A percentile compares a stretch with the other conserved stretches of the same genome.
Evolutionary conservation across 2,888 invertebrate genomes (phyloP).

Genomic region (Volucella inflata): DNA sequence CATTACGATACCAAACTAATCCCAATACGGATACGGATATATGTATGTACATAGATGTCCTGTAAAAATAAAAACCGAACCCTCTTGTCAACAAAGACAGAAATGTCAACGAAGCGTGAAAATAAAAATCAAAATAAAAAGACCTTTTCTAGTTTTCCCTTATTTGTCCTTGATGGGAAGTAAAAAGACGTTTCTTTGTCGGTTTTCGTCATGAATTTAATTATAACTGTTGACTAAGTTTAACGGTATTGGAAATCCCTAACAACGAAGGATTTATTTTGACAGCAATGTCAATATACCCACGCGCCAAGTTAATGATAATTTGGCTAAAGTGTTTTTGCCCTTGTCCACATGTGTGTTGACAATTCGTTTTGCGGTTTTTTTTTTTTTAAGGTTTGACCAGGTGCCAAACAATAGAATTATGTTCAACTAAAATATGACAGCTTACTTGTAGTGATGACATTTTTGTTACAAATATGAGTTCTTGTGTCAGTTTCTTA

Average conservation of each 20-base stretch:
- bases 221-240: slow-evolving; percentile 17
- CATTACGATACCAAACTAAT: background rate
- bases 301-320: background rate
- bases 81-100: slow-evolving; percentile 35
- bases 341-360: slow-evolving; percentile 39
- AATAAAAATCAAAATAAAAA: background rate
- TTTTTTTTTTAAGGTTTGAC: slow-evolving; percentile 11
- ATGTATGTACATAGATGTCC: too few relatives aligned
- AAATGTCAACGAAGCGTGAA: slow-evolving; percentile 51
- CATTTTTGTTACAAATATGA: slow-evolving; percentile 16
- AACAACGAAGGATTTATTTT: slow-evolving; percentile 48
- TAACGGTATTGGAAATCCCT: slow-evolving; percentile 43
- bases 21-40: background rate
- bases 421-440: too few relatives aligned
- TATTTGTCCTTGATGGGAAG: slow-evolving; percentile 7
- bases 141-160: slow-evolving; percentile 37
- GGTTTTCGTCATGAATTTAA: slow-evolving; percentile 34
- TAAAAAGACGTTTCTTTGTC: background rate
- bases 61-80: background rate
- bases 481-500: background rate
- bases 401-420: slow-evolving; percentile 2
- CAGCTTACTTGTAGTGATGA: background rate
- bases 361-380: slow-evolving; percentile 17
- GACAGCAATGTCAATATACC: slow-evolving; percentile 18
- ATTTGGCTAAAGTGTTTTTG: background rate